phyloP scores from a whole-genome alignment of 2,888 invertebrate species.

The Uropetala carovei region DNA sequence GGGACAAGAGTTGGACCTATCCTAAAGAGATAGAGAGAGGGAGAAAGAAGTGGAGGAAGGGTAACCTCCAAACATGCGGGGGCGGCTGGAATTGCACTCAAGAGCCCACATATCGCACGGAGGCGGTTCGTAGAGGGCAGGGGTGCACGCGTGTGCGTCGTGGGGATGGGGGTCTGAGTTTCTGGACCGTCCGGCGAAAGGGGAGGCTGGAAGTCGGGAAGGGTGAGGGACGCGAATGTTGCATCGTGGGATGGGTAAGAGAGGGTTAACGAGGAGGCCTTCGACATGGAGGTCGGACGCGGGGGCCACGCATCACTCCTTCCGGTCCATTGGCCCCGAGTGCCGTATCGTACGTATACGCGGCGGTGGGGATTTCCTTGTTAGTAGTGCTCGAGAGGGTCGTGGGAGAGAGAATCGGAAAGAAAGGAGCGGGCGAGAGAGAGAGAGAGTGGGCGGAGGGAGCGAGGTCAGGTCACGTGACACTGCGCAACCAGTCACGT shows the following conservation, averaged over 20 bases:
- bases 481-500: background rate
- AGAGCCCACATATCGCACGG: background rate
- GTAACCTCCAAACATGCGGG: conserved; percentile 27
- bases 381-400: conserved; percentile 38
- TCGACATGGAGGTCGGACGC: conserved; percentile 33
- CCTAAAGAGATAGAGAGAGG: background rate
- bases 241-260: background rate
- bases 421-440: background rate
- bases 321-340: conserved; percentile 42
- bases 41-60: background rate
- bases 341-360: conserved; percentile 5
- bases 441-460: background rate
- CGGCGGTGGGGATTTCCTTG: background rate
- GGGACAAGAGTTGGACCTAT: background rate
- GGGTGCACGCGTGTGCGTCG: background rate
- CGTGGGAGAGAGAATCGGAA: background rate
- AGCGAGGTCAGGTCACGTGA: conserved; percentile 24
- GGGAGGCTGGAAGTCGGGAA: background rate
- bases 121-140: background rate
- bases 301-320: conserved; percentile 28
- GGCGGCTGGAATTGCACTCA: background rate
- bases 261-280: conserved; percentile 18
- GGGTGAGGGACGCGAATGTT: background rate
- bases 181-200: background rate
- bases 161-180: background rate